Evolutionary conservation across 2,888 invertebrate genomes (phyloP).

Genomic region (Mechanitis mazaeus): DNA sequence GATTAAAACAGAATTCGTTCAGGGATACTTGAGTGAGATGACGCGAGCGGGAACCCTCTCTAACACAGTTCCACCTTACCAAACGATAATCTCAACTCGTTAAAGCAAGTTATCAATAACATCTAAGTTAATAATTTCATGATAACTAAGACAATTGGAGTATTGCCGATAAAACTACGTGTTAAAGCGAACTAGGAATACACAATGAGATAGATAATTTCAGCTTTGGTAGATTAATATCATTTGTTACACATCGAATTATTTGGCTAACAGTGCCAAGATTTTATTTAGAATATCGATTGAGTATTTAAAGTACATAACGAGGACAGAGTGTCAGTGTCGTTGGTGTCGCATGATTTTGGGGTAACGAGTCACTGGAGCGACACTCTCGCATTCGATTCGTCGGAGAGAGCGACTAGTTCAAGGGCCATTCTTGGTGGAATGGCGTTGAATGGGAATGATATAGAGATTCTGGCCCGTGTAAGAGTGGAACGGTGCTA

Average conservation of each 20-base stretch:
- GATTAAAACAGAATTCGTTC: conserved; percentile 29
- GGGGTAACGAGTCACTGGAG: conserved; percentile 31
- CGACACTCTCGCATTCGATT: conserved; percentile 8
- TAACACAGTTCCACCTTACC: conserved; percentile 73
- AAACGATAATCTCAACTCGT: conserved; percentile 57
- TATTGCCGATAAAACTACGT: conserved; percentile 71
- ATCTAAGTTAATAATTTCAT: conserved; percentile 60
- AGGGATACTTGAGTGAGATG: conserved; percentile 25
- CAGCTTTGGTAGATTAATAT: conserved; percentile 74
- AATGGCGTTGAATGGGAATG: conserved; percentile 35
- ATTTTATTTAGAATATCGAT: conserved; percentile 11
- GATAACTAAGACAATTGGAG: conserved; percentile 69
- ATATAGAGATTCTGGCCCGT: conserved; percentile 57
- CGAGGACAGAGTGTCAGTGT: conserved; percentile 3
- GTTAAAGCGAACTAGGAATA: conserved; percentile 76
- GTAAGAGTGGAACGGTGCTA: conserved; percentile 72
- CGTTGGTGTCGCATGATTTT: no score
- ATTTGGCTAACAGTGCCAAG: conserved; percentile 24
- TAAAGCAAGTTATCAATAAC: conserved; percentile 47
- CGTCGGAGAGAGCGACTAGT: conserved; percentile 48
- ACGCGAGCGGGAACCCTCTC: conserved; percentile 47
- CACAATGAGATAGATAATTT: conserved; percentile 73
- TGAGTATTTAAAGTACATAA: conserved; percentile 17
- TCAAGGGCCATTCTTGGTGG: conserved; percentile 22
- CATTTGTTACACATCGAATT: conserved; percentile 47